Evolutionary conservation across 2,888 invertebrate species (phyloP), one percentile per base, ranked within the genome.

Genomic region (Meandrusa payeni): DNA sequence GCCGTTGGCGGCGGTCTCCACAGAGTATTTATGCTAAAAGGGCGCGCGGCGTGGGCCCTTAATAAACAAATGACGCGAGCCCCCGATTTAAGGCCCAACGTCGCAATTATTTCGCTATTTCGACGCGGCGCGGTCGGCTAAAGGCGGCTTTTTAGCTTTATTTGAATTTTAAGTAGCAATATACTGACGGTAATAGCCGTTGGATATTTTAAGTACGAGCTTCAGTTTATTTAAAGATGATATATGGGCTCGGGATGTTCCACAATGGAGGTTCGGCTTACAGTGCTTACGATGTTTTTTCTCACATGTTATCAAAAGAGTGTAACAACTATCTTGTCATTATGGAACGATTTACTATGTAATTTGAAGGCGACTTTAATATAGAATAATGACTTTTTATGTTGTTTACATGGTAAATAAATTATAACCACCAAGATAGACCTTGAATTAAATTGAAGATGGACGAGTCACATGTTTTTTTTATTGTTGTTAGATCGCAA

Each of bases 21-120:
- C 42, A 40, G 38, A 51, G 64, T 74, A 75, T 79, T 80, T 79
- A 80, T 77, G 79, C 72, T 80, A 79, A 80, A 77, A 74, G 71
- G 66, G 62, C 60, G 61, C 54, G 68, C 71, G 65, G 69, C 64
- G 54, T 60, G 60, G 72, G 53, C 66, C 69, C 69, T 73, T 80
- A 81, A 81, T 80, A 80, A 81, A 80, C 80, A 79, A 82, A 80
- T 82, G 82, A 81, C 76, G 78, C 68, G 61, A 55, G 60, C 52
- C 46, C n/a, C 65, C 64, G 76, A 81, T 79, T 81, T 80, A 81
- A 76, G 64, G 66, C 60, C 62, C 47, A 51, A 53, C 66, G 67
- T 64, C 65, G 79, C 81, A 81, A 81, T 81, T 81, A 82, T 82
- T 82, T 81, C 66, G 65, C 78, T 77, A 74, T 77, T 75, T 70